Percentiles rank a stretch among this genome's conserved stretches.
Conservation (phyloP, 2,113 vertebrate genomes). For the Salvelinus sp. region DNA sequence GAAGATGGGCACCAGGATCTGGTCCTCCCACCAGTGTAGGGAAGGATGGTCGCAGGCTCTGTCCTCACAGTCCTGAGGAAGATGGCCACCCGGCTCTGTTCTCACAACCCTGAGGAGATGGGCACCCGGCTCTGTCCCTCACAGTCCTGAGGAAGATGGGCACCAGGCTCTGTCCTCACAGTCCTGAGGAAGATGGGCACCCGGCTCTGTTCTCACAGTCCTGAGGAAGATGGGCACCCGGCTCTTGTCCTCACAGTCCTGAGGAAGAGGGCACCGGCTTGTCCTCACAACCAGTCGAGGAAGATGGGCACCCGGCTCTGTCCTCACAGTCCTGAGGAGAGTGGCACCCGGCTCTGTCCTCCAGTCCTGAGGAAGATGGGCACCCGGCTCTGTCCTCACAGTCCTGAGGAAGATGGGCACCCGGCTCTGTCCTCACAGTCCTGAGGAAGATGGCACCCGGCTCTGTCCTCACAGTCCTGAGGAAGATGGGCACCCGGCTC, state of each 20-base stretch:
- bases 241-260: not conserved
- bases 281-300: not conserved
- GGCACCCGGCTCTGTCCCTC: not conserved
- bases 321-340: too few relatives aligned
- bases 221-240: not conserved
- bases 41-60: too few relatives aligned
- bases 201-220: too few relatives aligned
- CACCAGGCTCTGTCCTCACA: not conserved
- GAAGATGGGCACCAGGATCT: not conserved
- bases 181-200: not conserved
- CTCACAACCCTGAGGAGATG: not conserved
- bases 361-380: too few relatives aligned
- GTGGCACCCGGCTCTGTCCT: too few relatives aligned
- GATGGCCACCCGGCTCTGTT: not conserved
- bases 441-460: not conserved
- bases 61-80: too few relatives aligned
- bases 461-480: not conserved
- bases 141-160: not conserved
- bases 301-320: not conserved
- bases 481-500: not conserved
- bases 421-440: not conserved
- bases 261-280: not conserved
- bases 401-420: not conserved
- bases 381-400: not conserved
- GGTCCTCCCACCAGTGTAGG: too few relatives aligned